Evolutionary conservation across 1,140 invertebrate genomes (phyloP).

Genomic region (Telenomus remus): DNA sequence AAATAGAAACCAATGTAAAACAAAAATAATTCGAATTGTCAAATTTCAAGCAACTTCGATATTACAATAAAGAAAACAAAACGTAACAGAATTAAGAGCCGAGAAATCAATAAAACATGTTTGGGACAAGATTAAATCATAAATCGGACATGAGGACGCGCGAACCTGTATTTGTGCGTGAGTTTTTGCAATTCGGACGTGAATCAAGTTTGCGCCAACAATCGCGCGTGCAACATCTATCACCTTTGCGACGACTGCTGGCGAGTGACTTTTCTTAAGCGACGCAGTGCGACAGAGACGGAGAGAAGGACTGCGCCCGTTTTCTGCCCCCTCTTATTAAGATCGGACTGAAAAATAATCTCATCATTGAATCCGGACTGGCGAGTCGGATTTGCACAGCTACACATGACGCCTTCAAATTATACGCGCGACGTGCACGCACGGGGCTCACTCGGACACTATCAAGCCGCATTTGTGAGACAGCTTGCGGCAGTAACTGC

Average conservation of each 20-base stretch:
- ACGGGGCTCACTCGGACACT: constrained; percentile 24
- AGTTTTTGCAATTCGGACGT: constrained; percentile 2
- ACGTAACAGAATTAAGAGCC: too few relatives aligned
- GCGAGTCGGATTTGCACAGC: constrained; percentile 39
- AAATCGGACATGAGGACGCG: too few relatives aligned
- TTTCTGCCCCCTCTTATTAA: background rate
- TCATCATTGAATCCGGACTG: constrained; percentile 43
- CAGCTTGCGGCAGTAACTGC: constrained; percentile 53
- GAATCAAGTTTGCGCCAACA: constrained; percentile 20
- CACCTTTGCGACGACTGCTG: constrained; percentile 23
- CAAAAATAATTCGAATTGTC: too few relatives aligned
- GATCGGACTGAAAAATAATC: constrained; percentile 34
- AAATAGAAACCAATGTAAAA: too few relatives aligned
- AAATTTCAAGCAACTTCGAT: too few relatives aligned
- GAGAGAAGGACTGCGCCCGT: constrained; percentile 25
- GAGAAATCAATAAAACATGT: too few relatives aligned
- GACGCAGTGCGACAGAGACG: too few relatives aligned
- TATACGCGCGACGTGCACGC: constrained; percentile 38
- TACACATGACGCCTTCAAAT: constrained; percentile 35
- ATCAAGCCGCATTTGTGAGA: constrained; percentile 25
- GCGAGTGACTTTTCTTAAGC: constrained; percentile 15
- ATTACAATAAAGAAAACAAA: too few relatives aligned
- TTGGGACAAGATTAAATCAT: too few relatives aligned
- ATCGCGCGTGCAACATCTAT: constrained; percentile 20
- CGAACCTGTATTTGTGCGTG: too few relatives aligned